Conservation (phyloP, 2,888 invertebrate species). For the Panzeria rudis region DNA sequence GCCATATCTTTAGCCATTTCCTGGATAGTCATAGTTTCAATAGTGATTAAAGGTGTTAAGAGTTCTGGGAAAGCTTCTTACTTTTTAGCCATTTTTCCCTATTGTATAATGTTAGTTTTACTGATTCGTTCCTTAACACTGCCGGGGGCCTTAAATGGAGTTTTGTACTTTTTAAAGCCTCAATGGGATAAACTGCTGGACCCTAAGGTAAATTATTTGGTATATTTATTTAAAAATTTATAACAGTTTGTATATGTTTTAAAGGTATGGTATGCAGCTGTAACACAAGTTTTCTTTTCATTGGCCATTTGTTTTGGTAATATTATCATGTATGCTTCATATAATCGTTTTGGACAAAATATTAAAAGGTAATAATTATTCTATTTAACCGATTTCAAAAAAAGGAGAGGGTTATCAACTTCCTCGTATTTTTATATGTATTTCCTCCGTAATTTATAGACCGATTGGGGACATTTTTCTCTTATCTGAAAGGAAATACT, state of each 20-base stretch:
- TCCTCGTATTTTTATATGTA: too few species aligned
- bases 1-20: slow-evolving; percentile 84
- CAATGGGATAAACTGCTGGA: slow-evolving; percentile 85
- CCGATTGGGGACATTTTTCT: too few species aligned
- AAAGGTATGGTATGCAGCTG: slow-evolving; percentile 87
- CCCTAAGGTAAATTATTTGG: slow-evolving; percentile 75
- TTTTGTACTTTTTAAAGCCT: slow-evolving; percentile 87
- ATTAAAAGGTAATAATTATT: slow-evolving; percentile 84
- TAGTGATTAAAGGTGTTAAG: slow-evolving; percentile 85
- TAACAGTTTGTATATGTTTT: not conserved
- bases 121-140: slow-evolving; percentile 86
- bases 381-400: not conserved
- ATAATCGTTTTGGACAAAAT: slow-evolving; percentile 86
- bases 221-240: not conserved
- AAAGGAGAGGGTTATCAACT: too few species aligned
- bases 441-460: too few species aligned
- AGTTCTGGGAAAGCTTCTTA: slow-evolving; percentile 88
- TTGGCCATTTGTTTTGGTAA: slow-evolving; percentile 87
- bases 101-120: slow-evolving; percentile 86
- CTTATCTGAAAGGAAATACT: too few species aligned
- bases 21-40: slow-evolving; percentile 85
- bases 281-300: slow-evolving; percentile 87
- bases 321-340: slow-evolving; percentile 86
- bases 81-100: slow-evolving; percentile 89
- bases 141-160: slow-evolving; percentile 86